These are phyloP conservation scores for Coccyzus lansbergi DNA, from an alignment of 2,797 vertebrate genomes.

Conservation along the genomic window DNA sequence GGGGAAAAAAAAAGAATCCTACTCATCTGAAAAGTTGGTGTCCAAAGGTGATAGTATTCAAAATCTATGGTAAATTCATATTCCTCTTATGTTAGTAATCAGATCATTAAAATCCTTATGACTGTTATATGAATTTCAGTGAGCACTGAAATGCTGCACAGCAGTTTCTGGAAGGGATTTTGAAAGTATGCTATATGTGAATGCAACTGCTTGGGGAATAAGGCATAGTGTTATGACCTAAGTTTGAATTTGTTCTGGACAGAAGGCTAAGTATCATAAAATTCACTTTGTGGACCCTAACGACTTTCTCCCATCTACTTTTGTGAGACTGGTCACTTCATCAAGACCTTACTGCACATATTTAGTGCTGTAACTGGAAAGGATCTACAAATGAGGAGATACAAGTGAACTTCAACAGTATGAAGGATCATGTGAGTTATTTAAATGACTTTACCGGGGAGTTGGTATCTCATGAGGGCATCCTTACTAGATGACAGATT, in stretches of 20 bases:
- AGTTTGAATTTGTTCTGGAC: background rate
- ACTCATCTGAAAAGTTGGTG: background rate
- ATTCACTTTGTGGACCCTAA: background rate
- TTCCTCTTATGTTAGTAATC: background rate
- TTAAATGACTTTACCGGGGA: background rate
- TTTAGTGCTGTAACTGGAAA: background rate
- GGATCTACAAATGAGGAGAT: background rate
- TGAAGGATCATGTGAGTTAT: background rate
- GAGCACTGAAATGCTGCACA: background rate
- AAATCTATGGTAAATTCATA: background rate
- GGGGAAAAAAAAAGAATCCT: background rate
- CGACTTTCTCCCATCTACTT: background rate
- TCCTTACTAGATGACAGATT: background rate
- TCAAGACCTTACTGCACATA: background rate
- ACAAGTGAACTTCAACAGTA: background rate
- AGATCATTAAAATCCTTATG: background rate
- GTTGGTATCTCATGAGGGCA: background rate
- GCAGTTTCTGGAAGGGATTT: background rate
- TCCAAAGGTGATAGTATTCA: background rate
- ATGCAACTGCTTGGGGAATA: background rate
- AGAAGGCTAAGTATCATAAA: background rate
- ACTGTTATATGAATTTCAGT: background rate
- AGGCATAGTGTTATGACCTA: background rate
- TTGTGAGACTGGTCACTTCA: background rate
- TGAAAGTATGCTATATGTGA: background rate